A percentile compares a stretch with the other conserved stretches of the same genome.
Evolutionary conservation across 2,797 vertebrate genomes (phyloP).

Genomic region (Tarsius wallacei): DNA sequence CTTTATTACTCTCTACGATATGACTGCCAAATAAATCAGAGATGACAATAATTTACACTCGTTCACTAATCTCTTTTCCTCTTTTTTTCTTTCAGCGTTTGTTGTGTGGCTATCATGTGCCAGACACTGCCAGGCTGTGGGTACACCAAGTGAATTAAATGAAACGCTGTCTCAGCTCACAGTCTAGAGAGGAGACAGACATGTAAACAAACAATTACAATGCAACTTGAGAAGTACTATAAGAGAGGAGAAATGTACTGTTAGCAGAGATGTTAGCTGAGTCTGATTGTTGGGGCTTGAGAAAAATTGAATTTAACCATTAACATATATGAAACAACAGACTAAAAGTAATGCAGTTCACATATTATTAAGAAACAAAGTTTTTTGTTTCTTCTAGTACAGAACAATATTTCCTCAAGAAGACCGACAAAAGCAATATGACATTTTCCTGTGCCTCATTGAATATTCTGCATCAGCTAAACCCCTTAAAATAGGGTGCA

Average conservation of each 20-base stretch:
- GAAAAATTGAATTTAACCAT: constrained; percentile 49
- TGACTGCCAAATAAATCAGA: constrained; percentile 65
- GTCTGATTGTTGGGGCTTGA: background rate
- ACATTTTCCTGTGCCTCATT: background rate
- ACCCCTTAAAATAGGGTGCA: background rate
- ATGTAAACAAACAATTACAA: constrained; percentile 79
- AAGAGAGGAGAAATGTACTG: constrained; percentile 60
- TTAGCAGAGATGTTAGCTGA: constrained; percentile 46
- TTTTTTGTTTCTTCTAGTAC: background rate
- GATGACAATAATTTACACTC: constrained; percentile 55
- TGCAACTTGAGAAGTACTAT: constrained; percentile 66
- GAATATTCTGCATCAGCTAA: background rate
- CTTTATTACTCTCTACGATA: background rate
- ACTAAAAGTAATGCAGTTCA: background rate
- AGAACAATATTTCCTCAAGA: background rate
- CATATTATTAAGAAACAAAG: constrained; percentile 12
- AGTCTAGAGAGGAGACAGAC: constrained; percentile 74
- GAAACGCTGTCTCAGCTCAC: constrained; percentile 66
- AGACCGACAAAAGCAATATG: background rate
- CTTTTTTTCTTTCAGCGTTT: constrained; percentile 24
- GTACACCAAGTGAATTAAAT: constrained; percentile 60
- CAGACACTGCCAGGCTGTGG: constrained; percentile 56
- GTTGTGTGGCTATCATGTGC: constrained; percentile 31
- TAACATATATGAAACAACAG: constrained; percentile 44
- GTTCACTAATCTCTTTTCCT: constrained; percentile 1